Conservation (phyloP, 2,113 vertebrate genomes). For the Theristicus caerulescens region DNA sequence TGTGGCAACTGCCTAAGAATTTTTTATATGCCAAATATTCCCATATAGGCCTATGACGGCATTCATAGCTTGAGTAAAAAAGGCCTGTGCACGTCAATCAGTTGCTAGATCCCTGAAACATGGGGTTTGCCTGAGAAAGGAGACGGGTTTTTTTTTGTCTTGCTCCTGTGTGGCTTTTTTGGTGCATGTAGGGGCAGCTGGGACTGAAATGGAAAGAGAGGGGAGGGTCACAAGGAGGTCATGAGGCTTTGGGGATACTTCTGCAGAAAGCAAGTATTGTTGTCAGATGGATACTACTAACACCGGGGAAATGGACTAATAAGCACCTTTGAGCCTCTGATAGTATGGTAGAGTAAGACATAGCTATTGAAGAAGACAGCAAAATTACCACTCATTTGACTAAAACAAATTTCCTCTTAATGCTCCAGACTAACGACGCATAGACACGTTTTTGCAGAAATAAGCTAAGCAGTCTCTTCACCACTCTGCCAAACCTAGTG, state of each 20-base stretch:
- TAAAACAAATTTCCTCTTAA: background rate
- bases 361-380: background rate
- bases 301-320: fast-evolving
- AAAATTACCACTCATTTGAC: background rate
- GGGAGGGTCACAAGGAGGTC: background rate
- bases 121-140: background rate
- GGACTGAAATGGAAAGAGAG: background rate
- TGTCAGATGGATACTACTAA: background rate
- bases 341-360: background rate
- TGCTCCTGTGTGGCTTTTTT: background rate
- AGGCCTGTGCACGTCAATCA: too few species aligned
- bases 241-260: background rate
- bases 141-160: background rate
- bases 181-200: background rate
- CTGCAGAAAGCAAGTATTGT: background rate
- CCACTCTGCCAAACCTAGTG: background rate
- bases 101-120: background rate
- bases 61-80: background rate
- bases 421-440: background rate
- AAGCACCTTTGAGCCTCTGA: background rate
- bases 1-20: background rate
- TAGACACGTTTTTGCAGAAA: background rate
- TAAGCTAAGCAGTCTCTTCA: background rate
- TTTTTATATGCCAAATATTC: background rate
- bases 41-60: fast-evolving